These are phyloP conservation scores for Notolepis coatsorum DNA, from an alignment of 2,797 vertebrate species.

Conservation along the genomic window DNA sequence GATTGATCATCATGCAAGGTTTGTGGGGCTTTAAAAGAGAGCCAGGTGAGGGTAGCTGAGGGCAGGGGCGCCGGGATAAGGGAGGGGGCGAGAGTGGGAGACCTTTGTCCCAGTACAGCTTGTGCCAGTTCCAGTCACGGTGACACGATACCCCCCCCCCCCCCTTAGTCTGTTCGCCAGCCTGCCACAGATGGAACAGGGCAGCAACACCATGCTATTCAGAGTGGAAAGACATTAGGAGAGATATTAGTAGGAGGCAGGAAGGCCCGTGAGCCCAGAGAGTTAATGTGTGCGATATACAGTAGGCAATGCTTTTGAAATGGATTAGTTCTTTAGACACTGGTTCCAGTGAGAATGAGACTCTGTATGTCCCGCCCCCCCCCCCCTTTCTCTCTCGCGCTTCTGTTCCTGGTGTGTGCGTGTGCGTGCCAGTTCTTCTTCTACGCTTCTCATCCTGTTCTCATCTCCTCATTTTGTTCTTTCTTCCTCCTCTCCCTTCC, in stretches of 20 bases:
- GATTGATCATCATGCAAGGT: no score
- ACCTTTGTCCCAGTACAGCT: slow-evolving; percentile 69
- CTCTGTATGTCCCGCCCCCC: no score
- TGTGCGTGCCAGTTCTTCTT: background rate
- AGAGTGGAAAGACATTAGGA: slow-evolving; percentile 12
- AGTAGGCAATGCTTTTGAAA: no score
- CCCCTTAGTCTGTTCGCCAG: slow-evolving; percentile 10
- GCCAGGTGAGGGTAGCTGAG: slow-evolving; percentile 6
- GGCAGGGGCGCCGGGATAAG: slow-evolving; percentile 1
- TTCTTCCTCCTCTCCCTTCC: background rate
- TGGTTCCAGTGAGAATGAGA: no score
- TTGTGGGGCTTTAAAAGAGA: slow-evolving; percentile 3
- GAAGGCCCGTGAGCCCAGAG: background rate
- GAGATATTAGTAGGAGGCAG: background rate
- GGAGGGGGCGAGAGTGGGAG: slow-evolving; percentile 11
- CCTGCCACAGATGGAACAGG: slow-evolving; percentile 1
- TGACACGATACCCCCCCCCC: slow-evolving; percentile 46
- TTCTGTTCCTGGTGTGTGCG: no score
- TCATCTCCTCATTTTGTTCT: slow-evolving; percentile 14
- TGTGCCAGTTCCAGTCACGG: slow-evolving; percentile 51
- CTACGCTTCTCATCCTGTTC: background rate
- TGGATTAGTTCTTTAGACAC: no score
- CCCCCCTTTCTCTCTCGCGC: no score
- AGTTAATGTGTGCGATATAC: no score
- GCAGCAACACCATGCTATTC: no score